Base-by-base conservation (phyloP, 2,113 vertebrate species). In the Aldabrachelys gigantea region DNA sequence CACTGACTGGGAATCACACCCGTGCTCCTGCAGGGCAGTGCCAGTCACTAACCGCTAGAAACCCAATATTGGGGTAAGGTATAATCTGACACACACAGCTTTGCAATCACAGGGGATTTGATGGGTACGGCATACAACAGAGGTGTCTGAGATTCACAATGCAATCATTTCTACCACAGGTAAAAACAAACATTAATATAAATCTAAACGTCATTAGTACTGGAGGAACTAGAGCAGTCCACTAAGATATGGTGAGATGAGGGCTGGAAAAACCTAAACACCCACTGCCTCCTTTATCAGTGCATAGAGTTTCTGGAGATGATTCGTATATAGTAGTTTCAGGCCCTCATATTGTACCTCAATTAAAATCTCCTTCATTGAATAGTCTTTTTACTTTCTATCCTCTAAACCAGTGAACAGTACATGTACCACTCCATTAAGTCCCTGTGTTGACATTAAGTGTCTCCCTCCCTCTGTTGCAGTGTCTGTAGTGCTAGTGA, bases 81-180 rank as follows among this genome's bases (percentile, higher is more conserved):
- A 38, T 44, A 25, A 76, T 92, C 19, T 79, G 0, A 62, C 75
- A 12, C 3, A 5, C 57, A 29, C n/a, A 38, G 14, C 0, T 94
- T 93, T 92, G 35, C 65, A 50, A 47, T 87, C 92, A 57, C 25
- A 44, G 13, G 19, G 80, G 49, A 75, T 87, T 47, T 82, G 49
- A 54, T 89, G 85, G 78, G 14, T 0, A 0, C 1, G 2, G 19
- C 8, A 0, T 44, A 6, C 1, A 6, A 38, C 24, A n/a, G 31
- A 65, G 35, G 2, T 29, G 3, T 7, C 84, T 81, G 22, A 75
- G 52, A 49, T 92, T 69, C 54, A 3, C 35, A 47, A 65, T 57
- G 57, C 65, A 52, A 2, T 21, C 49, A n/a, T 69, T 69, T 35
- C 12, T n/a, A n/a, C 5, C 50, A 50, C 75, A 1, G 1, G 9